phyloP scores from a whole-genome alignment of 2,888 invertebrate species.

The Stenoptilia bipunctidactyla region DNA sequence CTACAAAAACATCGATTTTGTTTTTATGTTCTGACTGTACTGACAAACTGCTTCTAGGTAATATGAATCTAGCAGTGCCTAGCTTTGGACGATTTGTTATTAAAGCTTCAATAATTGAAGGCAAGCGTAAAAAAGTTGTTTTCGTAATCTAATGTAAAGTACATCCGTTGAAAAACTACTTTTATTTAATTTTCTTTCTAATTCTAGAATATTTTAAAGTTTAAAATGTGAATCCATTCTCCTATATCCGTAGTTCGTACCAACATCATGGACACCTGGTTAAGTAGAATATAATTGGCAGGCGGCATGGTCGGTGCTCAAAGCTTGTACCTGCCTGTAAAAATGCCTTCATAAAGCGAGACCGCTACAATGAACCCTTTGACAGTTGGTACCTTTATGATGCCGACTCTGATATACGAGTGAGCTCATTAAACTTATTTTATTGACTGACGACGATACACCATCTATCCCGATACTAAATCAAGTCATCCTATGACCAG shows the following conservation, averaged over 20 bases:
- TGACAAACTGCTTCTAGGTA: neutral
- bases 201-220: no score
- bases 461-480: constrained; percentile 50
- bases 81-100: constrained; percentile 1
- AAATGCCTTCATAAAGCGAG: constrained; percentile 65
- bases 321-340: constrained; percentile 66
- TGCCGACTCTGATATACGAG: constrained; percentile 62
- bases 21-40: neutral
- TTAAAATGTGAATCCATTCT: no score
- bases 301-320: constrained; percentile 55
- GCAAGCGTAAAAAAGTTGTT: no score
- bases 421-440: constrained; percentile 63
- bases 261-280: constrained; percentile 28
- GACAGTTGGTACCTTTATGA: constrained; percentile 66
- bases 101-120: no score
- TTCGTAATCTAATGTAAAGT: no score
- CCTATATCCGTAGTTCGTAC: no score
- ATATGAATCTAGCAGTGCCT: neutral
- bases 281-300: constrained; percentile 69
- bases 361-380: constrained; percentile 65
- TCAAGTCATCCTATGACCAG: constrained; percentile 43
- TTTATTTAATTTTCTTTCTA: no score
- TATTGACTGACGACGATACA: constrained; percentile 57
- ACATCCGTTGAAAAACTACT: no score
- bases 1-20: constrained; percentile 1